Conservation (phyloP, 2,113 vertebrate genomes). For the Sporophila hypoxantha region DNA sequence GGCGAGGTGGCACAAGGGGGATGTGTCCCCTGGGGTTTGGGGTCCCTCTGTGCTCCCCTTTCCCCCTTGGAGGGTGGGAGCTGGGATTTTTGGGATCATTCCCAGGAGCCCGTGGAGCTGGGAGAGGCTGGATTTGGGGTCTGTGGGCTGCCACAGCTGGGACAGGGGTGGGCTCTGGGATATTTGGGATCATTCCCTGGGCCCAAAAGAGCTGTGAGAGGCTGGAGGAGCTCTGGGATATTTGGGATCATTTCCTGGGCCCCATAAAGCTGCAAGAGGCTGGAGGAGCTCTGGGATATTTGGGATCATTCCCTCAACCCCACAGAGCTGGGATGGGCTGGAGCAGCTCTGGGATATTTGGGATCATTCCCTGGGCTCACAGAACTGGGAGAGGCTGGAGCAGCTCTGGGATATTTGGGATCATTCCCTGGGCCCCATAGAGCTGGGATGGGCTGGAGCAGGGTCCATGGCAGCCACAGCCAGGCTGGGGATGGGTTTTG, state of each 20-base stretch:
- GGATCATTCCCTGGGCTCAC: too few species aligned
- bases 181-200: background rate
- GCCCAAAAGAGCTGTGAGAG: rapidly evolving
- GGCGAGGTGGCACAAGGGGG: rapidly evolving
- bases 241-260: background rate
- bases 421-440: background rate
- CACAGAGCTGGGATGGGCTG: too few species aligned
- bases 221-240: rapidly evolving
- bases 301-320: too few species aligned
- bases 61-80: rapidly evolving
- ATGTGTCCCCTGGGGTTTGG: background rate
- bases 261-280: too few species aligned
- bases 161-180: background rate
- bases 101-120: background rate
- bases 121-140: background rate
- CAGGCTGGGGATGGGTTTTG: too few species aligned
- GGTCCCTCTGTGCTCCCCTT: background rate
- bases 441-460: too few species aligned
- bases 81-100: background rate
- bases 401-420: rapidly evolving
- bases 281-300: too few species aligned
- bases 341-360: background rate
- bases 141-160: background rate
- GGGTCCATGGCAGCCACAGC: too few species aligned
- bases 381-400: too few species aligned